Conservation (phyloP, 2,113 vertebrate genomes). For the Neodontobutis hainanensis region DNA sequence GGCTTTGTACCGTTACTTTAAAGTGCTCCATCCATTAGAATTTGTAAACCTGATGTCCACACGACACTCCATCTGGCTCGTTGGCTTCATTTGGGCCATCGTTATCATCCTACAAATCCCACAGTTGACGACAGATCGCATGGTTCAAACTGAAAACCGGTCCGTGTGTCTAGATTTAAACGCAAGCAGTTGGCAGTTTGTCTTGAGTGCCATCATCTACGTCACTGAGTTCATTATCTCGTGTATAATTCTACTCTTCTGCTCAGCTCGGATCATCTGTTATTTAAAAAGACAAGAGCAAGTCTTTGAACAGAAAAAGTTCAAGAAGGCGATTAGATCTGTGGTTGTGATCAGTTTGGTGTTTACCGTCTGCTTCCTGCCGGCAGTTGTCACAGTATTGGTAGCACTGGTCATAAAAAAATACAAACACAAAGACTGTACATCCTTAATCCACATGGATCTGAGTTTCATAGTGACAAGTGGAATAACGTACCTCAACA, state of each 20-base stretch:
- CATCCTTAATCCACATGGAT: background rate
- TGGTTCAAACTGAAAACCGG: background rate
- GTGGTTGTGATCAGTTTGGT: conserved; percentile 51
- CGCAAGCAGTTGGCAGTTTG: background rate
- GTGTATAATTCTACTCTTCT: conserved; percentile 60
- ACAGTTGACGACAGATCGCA: conserved; percentile 33
- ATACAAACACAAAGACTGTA: background rate
- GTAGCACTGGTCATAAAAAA: background rate
- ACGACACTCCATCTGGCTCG: conserved; percentile 14
- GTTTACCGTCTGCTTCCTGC: conserved; percentile 72
- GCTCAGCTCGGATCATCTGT: conserved; percentile 49
- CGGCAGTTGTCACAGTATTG: conserved; percentile 56
- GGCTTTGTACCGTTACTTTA: conserved; percentile 72
- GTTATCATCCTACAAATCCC: conserved; percentile 60
- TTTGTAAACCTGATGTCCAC: conserved; percentile 47
- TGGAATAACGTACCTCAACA: conserved; percentile 69
- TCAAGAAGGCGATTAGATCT: conserved; percentile 42
- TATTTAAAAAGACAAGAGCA: conserved; percentile 7
- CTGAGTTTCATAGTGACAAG: conserved; percentile 58
- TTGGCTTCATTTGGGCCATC: conserved; percentile 42
- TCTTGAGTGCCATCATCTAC: conserved; percentile 42
- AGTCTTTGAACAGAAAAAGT: conserved; percentile 18
- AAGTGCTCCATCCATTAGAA: conserved; percentile 69
- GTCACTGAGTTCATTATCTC: conserved; percentile 61
- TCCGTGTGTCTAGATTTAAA: conserved; percentile 62